Conservation (phyloP, 2,888 invertebrate species). For the Stratiomys singularior region DNA sequence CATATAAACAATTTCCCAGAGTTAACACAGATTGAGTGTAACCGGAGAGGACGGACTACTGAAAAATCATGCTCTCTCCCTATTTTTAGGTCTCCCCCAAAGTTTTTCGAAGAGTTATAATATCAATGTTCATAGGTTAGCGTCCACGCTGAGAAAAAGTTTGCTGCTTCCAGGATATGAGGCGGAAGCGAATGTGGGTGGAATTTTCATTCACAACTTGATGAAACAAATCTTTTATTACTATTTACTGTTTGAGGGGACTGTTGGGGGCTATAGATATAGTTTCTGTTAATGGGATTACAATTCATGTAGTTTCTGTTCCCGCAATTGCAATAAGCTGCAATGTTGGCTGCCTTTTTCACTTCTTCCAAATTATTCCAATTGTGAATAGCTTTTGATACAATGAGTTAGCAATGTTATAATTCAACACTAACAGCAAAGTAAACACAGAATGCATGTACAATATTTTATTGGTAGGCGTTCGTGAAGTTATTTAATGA, state of each 20-base stretch:
- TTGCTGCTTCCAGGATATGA: constrained; percentile 28
- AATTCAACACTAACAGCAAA: too few relatives aligned
- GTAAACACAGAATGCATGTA: too few relatives aligned
- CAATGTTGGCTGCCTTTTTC: background rate
- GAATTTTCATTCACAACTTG: constrained; percentile 37
- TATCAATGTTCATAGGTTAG: background rate
- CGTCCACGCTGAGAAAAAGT: constrained; percentile 19
- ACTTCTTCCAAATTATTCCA: constrained; percentile 3
- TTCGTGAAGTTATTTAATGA: background rate
- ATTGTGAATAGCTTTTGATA: constrained; percentile 11
- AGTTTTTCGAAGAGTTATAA: background rate
- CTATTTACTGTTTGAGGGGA: background rate
- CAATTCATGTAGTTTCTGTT: background rate
- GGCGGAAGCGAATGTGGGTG: constrained; percentile 37
- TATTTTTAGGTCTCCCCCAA: background rate
- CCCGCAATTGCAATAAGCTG: background rate
- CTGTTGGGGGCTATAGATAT: constrained; percentile 1
- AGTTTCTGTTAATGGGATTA: background rate
- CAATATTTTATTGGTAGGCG: background rate
- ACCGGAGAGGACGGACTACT: background rate
- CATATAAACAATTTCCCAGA: background rate
- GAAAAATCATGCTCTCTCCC: background rate
- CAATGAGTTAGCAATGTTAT: too few relatives aligned
- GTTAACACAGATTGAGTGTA: background rate
- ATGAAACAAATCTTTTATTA: constrained; percentile 20